Evolutionary conservation across 2,797 vertebrate species (phyloP).

Genomic region (Bradypodion pumilum): DNA sequence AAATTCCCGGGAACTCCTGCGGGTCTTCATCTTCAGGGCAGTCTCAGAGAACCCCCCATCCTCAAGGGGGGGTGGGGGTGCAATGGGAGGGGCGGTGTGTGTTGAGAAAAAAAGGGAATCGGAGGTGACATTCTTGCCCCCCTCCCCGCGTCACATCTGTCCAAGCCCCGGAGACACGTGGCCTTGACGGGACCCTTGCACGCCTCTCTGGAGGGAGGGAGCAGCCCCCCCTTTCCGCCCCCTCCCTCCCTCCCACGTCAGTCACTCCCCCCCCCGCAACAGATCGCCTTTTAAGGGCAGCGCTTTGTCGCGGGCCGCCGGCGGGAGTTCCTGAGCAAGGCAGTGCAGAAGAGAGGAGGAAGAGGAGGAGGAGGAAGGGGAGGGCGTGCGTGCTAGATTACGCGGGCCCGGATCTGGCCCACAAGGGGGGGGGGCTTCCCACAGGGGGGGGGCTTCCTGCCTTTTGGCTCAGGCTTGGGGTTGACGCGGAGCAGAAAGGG

Average conservation of each 20-base stretch:
- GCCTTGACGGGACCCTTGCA: background rate
- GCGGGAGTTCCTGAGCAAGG: background rate
- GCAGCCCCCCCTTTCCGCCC: background rate
- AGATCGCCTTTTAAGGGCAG: slow-evolving; percentile 18
- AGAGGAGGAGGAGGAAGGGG: too few species aligned
- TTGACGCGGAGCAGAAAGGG: background rate
- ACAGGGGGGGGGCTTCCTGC: background rate
- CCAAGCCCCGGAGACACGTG: fast-evolving
- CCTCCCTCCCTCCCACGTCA: background rate
- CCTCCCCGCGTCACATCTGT: background rate
- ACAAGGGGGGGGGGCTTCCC: background rate
- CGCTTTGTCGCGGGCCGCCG: background rate
- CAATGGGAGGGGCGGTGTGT: too few species aligned
- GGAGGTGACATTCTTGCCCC: background rate
- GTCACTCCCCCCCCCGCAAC: background rate
- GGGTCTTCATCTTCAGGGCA: background rate
- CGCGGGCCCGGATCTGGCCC: too few species aligned
- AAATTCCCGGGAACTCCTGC: background rate
- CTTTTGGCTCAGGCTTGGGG: background rate
- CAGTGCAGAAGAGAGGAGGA: background rate
- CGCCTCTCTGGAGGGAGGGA: background rate
- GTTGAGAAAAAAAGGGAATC: background rate
- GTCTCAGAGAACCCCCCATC: background rate
- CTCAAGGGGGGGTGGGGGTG: too few species aligned
- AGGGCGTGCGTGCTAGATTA: too few species aligned